Conservation (phyloP, 2,888 invertebrate species). For the Drosophila pseudotalamancana region DNA sequence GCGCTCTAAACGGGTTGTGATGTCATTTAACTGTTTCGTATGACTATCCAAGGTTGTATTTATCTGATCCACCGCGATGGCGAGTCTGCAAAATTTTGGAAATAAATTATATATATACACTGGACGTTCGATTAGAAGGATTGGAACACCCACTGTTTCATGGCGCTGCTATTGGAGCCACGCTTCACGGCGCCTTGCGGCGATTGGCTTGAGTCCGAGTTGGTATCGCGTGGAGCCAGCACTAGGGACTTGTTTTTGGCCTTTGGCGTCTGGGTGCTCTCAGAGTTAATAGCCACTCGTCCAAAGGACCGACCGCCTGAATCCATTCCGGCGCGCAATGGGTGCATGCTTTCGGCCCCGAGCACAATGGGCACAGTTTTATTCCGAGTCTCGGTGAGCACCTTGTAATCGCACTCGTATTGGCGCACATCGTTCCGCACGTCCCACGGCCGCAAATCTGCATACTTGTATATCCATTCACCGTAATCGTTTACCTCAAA, state of each 20-base stretch:
- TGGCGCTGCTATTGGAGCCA: slow-evolving; percentile 43
- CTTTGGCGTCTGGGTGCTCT: slow-evolving; percentile 24
- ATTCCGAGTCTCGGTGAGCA: slow-evolving; percentile 91
- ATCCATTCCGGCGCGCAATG: slow-evolving; percentile 28
- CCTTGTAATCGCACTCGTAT: slow-evolving; percentile 92
- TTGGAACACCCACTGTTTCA: slow-evolving; percentile 64
- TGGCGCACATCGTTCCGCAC: slow-evolving; percentile 93
- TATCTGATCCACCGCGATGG: slow-evolving; percentile 85
- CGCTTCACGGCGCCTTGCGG: slow-evolving; percentile 75
- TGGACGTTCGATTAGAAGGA: not conserved
- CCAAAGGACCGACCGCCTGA: slow-evolving; percentile 7
- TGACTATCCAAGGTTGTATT: slow-evolving; percentile 86
- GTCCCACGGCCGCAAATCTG: slow-evolving; percentile 95
- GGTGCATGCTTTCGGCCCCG: slow-evolving; percentile 24
- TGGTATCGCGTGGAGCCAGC: slow-evolving; percentile 84
- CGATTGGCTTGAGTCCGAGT: slow-evolving; percentile 85
- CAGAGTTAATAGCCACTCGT: slow-evolving; percentile 10
- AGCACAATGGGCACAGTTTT: slow-evolving; percentile 87
- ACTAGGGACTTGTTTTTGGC: slow-evolving; percentile 60
- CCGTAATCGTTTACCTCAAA: slow-evolving; percentile 87
- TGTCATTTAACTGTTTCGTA: slow-evolving; percentile 84
- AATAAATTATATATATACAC: not conserved
- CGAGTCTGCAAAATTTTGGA: slow-evolving; percentile 80
- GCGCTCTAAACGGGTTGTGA: slow-evolving; percentile 80
- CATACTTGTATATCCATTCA: slow-evolving; percentile 90